Evolutionary conservation across 2,888 invertebrate species (phyloP).

Genomic region (Heteromurus nitidus): DNA sequence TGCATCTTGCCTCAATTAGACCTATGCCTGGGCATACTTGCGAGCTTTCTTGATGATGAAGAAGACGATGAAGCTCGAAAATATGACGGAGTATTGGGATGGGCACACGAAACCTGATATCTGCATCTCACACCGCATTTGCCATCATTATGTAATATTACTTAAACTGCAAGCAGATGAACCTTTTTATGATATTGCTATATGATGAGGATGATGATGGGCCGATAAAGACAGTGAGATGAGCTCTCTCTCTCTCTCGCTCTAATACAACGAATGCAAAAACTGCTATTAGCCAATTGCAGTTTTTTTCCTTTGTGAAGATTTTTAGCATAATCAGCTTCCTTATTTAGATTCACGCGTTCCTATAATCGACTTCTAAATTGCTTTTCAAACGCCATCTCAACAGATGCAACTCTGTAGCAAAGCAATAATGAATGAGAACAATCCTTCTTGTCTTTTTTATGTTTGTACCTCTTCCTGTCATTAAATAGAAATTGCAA

Average conservation of each 20-base stretch:
- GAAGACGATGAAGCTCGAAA: slow-evolving; percentile 5
- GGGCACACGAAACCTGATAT: slow-evolving; percentile 56
- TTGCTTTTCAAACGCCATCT: too few relatives aligned
- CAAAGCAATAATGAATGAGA: too few relatives aligned
- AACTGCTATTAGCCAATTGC: slow-evolving; percentile 16
- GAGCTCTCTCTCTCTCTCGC: neutral
- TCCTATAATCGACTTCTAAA: too few relatives aligned
- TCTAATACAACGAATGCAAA: slow-evolving; percentile 22
- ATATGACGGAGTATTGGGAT: slow-evolving; percentile 51
- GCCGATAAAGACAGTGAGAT: neutral
- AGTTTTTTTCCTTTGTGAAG: slow-evolving; percentile 3
- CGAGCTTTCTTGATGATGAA: slow-evolving; percentile 15
- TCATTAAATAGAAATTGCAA: too few relatives aligned
- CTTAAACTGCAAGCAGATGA: slow-evolving; percentile 7
- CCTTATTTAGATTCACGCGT: too few relatives aligned
- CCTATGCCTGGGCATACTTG: neutral
- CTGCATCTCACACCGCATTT: slow-evolving; percentile 22
- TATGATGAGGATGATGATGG: neutral
- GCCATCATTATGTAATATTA: slow-evolving; percentile 14
- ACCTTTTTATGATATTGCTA: slow-evolving; percentile 9
- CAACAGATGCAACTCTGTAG: too few relatives aligned
- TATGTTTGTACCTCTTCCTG: too few relatives aligned
- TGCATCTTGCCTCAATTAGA: slow-evolving; percentile 23
- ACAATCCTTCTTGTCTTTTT: too few relatives aligned
- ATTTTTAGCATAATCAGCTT: slow-evolving; percentile 27